These are phyloP conservation scores for Oreochromis tanganicae DNA, from an alignment of 2,113 vertebrate genomes.

Conservation along the genomic window DNA sequence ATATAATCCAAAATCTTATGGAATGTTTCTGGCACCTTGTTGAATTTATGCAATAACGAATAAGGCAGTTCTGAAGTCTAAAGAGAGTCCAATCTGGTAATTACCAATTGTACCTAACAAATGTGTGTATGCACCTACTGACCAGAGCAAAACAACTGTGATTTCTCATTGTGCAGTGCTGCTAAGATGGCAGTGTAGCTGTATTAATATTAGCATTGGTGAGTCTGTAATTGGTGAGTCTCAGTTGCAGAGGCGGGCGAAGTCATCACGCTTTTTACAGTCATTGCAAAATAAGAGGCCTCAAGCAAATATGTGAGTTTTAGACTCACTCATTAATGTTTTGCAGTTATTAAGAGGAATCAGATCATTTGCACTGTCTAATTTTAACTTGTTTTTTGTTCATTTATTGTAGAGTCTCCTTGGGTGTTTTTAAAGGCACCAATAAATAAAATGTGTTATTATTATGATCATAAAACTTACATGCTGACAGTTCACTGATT, in stretches of 20 bases:
- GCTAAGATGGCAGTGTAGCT: neutral
- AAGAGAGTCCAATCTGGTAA: neutral
- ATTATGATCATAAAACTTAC: neutral
- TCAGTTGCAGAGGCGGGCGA: neutral
- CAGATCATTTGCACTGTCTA: neutral
- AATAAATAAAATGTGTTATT: neutral
- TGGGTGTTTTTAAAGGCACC: neutral
- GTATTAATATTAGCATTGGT: neutral
- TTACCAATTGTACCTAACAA: neutral
- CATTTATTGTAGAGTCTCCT: neutral
- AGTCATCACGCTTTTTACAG: neutral
- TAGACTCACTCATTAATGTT: neutral
- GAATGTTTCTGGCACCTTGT: neutral
- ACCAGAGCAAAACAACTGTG: neutral
- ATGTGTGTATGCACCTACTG: fast-evolving
- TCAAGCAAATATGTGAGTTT: neutral
- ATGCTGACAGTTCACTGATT: fast-evolving
- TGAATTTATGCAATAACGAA: neutral
- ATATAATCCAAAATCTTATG: neutral
- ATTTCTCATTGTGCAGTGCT: fast-evolving
- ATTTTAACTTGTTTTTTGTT: neutral
- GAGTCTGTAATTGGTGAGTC: neutral
- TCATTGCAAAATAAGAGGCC: neutral
- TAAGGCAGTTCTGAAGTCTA: neutral
- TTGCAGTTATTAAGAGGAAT: neutral